A percentile compares a stretch with the other conserved stretches of the same genome.
Conservation (phyloP, 2,888 invertebrate species). For the Pristionchus mayeri region DNA sequence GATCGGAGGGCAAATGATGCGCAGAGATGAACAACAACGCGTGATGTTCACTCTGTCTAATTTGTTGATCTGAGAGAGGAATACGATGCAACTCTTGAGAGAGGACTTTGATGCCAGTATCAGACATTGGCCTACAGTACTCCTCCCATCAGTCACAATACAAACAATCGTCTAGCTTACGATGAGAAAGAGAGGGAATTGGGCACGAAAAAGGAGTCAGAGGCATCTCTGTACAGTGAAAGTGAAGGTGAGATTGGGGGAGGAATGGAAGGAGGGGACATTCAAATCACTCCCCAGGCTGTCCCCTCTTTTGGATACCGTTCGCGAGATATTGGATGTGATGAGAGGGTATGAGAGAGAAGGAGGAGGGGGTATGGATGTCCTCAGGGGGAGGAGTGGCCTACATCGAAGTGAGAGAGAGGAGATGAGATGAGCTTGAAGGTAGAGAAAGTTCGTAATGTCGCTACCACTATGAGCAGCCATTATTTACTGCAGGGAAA, state of each 20-base stretch:
- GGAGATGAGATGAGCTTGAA: neutral
- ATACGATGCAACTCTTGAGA: too few relatives aligned
- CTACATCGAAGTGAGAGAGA: conserved; percentile 4
- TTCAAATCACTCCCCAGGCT: conserved; percentile 37
- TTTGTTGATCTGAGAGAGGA: neutral
- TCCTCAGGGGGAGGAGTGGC: conserved; percentile 10
- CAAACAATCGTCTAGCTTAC: conserved; percentile 42
- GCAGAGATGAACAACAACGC: neutral
- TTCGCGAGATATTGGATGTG: conserved; percentile 28
- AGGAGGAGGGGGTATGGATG: neutral
- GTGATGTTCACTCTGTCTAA: neutral
- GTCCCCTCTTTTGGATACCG: neutral
- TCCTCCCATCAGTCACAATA: neutral
- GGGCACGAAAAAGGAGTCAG: conserved; percentile 32
- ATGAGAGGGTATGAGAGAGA: neutral
- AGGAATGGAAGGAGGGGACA: neutral
- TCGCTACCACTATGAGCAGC: too few relatives aligned
- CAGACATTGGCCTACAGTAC: conserved; percentile 30
- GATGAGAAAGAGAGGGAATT: conserved; percentile 33
- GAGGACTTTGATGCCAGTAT: too few relatives aligned
- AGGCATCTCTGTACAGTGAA: conserved; percentile 37
- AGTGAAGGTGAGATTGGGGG: conserved; percentile 31
- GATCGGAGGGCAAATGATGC: neutral
- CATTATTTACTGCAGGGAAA: too few relatives aligned
- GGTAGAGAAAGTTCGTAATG: neutral